Evolutionary conservation across 2,113 vertebrate genomes (phyloP).

Genomic region (Dicerorhinus sumatrensis): DNA sequence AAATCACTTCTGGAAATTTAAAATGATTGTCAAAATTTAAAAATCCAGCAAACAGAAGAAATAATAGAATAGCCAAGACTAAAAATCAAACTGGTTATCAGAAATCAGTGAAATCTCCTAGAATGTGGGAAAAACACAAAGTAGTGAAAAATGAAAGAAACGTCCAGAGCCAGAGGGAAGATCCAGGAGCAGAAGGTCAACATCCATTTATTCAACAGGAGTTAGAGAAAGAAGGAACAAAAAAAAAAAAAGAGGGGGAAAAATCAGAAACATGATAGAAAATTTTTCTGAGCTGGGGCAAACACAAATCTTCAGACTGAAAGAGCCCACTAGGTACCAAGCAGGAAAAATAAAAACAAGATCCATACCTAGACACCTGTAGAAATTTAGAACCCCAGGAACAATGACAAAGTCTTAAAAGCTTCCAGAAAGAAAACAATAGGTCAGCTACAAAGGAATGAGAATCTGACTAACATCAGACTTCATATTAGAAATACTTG

Average conservation of each 20-base stretch:
- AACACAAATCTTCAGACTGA: neutral
- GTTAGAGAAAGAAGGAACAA: neutral
- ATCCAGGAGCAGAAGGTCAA: neutral
- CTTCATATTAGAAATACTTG: slow-evolving; percentile 14
- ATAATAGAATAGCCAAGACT: neutral
- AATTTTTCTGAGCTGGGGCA: neutral
- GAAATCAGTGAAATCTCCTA: neutral
- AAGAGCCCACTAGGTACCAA: neutral
- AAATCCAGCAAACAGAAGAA: neutral
- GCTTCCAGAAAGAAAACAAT: neutral
- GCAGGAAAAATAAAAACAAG: neutral
- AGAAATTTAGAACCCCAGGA: neutral
- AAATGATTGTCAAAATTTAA: neutral
- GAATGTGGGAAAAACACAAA: neutral
- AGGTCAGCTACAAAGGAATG: slow-evolving; percentile 11
- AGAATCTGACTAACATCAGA: neutral
- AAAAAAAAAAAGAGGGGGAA: fast-evolving
- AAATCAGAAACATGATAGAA: neutral
- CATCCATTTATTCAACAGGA: neutral
- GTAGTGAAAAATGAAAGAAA: neutral
- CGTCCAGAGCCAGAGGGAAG: neutral
- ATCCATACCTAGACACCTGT: neutral
- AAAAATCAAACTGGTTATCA: neutral
- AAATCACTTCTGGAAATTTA: neutral
- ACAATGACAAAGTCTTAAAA: neutral